Evolutionary conservation across 2,888 invertebrate genomes (phyloP).

Genomic region (Trissolcus brochymenae): DNA sequence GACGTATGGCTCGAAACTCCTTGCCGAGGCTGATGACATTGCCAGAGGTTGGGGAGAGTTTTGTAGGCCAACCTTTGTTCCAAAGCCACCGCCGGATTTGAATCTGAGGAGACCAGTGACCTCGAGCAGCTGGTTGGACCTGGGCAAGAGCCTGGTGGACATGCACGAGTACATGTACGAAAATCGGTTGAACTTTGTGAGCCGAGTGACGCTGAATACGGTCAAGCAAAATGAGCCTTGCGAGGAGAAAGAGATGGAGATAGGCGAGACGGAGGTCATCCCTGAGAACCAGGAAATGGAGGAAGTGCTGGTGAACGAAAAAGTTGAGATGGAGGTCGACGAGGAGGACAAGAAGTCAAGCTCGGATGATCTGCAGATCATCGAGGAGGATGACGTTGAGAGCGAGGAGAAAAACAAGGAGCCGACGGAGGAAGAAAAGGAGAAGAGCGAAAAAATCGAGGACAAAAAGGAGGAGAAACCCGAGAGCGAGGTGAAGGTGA

Average conservation of each 20-base stretch:
- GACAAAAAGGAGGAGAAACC: conserved; percentile 69
- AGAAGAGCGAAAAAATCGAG: conserved; percentile 62
- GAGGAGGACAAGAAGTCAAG: conserved; percentile 69
- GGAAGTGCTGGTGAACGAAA: conserved; percentile 58
- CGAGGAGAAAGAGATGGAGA: conserved; percentile 59
- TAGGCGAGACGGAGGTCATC: conserved; percentile 34
- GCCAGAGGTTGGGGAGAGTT: conserved; percentile 78
- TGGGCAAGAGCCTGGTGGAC: conserved; percentile 82
- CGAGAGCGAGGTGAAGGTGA: conserved; percentile 78
- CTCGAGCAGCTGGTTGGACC: conserved; percentile 81
- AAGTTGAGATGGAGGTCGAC: conserved; percentile 66
- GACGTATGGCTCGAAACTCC: conserved; percentile 78
- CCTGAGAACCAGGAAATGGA: conserved; percentile 64
- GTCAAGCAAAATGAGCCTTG: conserved; percentile 67
- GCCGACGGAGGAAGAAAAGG: conserved; percentile 59
- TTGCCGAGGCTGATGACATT: conserved; percentile 80
- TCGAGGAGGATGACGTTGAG: conserved; percentile 67
- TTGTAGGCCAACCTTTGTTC: conserved; percentile 78
- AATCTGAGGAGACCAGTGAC: conserved; percentile 80
- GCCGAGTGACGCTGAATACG: conserved; percentile 75
- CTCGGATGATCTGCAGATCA: conserved; percentile 67
- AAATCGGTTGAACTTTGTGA: conserved; percentile 80
- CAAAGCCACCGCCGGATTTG: conserved; percentile 78
- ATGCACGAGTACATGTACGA: conserved; percentile 82
- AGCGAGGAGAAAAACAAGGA: conserved; percentile 61